phyloP scores from a whole-genome alignment of 2,113 vertebrate genomes.

The human (Homo sapiens) region GRCh38 chr6:119901001-119901500 shows the following conservation, averaged over 20 bases:
- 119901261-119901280: conserved; percentile 9
- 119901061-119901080: not conserved
- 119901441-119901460: not conserved
- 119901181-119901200: not conserved
- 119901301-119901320: not conserved
- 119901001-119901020: conserved; percentile 10
- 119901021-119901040: conserved; percentile 3
- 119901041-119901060: not conserved
- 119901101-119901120: not conserved
- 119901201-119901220: not conserved
- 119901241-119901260: not conserved
- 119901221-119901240: not conserved
- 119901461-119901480: conserved; percentile 26
- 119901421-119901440: not conserved
- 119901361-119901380: not conserved
- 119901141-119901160: not conserved
- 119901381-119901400: conserved; percentile 21
- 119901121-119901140: not conserved
- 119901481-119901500: not conserved
- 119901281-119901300: not conserved
- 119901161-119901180: not conserved
- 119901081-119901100: not conserved
- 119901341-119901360: not conserved
- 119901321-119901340: not conserved
- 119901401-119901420: conserved; percentile 37